Evolutionary conservation across 2,797 vertebrate genomes (phyloP), one percentile per base, ranked within the genome.

Genomic region (Triplophysa bombifrons): DNA sequence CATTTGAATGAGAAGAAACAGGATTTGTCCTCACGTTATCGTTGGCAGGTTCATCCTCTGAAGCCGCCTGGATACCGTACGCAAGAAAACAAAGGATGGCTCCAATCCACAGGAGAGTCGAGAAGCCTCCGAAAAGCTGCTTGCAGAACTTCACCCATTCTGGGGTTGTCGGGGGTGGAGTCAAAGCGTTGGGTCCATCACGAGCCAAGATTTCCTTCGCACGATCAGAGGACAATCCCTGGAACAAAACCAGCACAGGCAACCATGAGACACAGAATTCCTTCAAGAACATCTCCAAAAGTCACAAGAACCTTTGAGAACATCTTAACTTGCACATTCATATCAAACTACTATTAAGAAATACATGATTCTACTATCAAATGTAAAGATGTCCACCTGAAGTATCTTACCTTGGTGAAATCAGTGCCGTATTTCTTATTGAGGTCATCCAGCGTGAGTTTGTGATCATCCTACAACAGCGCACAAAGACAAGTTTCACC

Each of bases 61-160:
- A 94, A 73, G 90, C 94, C n/a, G 93, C 94, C 78, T 86, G 92
- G 85, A 99, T 98, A 74, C 96, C 94, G 0, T 95, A 96, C 6
- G 96, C 96, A 91, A 98, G 87, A 87, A 99, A 99, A 82, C 97
- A 98, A 60, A 99, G 95, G 85, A 98, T n/a, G 38, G 97, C 96
- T 27, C 97, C 97, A 0, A 97, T 99, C 97, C 97, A 99, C 85
- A 99, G 91, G 8, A 99, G 90, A 90, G 98, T 98, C 0, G 97
- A 96, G 91, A 99, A 99, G 0, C 97, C 97, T 1, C 97, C 97
- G 1, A 99, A 99, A 73, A 99, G 95, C 89, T 98, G 93, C 67
- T 96, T 95, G 80, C 97, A 98, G 91, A 99, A 99, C 82, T 99
- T 99, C 12, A 99, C 92, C 97, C 97, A 98, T 83, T 98, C 97